Conservation (phyloP, 2,113 vertebrate genomes). For the Grantiella picta region DNA sequence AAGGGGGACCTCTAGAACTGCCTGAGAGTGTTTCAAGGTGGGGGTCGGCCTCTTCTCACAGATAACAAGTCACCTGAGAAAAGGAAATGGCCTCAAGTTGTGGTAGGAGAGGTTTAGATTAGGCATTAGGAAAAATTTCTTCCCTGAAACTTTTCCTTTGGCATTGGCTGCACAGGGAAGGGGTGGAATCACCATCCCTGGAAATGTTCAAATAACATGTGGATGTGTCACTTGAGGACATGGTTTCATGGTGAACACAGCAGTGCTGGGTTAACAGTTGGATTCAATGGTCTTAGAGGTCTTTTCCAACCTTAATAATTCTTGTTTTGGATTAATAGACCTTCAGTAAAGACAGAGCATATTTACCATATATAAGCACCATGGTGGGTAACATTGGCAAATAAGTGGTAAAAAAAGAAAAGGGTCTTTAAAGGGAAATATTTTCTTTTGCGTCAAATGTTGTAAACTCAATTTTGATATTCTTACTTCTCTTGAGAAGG, state of each 20-base stretch:
- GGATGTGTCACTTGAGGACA: neutral
- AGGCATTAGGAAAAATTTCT: neutral
- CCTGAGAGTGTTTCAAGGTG: neutral
- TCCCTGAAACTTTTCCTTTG: neutral
- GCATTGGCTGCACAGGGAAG: neutral
- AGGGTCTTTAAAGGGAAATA: neutral
- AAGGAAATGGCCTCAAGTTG: neutral
- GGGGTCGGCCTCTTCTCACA: neutral
- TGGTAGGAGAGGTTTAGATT: neutral
- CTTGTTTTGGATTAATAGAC: neutral
- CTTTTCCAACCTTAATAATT: neutral
- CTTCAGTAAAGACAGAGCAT: neutral
- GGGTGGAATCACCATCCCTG: neutral
- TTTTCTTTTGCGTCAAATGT: rapidly evolving
- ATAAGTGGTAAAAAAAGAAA: neutral
- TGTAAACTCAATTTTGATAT: neutral
- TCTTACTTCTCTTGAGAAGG: neutral
- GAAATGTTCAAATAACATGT: neutral
- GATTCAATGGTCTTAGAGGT: neutral
- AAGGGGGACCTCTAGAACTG: neutral
- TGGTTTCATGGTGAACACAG: neutral
- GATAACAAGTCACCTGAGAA: neutral
- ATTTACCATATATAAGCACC: neutral
- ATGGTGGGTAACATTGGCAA: neutral
- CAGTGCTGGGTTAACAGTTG: neutral